Evolutionary conservation across 2,797 vertebrate species (phyloP), one percentile per base, ranked within the genome.

Genomic region (Eremophila alpestris): DNA sequence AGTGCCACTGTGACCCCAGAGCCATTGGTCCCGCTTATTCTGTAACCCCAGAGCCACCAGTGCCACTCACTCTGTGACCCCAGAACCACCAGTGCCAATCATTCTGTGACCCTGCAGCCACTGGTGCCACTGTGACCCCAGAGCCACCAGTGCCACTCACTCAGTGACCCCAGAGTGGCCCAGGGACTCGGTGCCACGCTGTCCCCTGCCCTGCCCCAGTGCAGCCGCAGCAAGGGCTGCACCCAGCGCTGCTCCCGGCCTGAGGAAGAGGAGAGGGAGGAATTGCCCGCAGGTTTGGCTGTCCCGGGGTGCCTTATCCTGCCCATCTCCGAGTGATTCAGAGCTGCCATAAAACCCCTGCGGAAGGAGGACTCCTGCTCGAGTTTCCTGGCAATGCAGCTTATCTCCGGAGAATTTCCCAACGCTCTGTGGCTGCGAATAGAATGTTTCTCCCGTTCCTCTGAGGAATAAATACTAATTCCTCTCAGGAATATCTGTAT

Each of bases 191-290:
- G 40, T 41, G 40, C 40, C 40, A 10, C 36, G 41, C 41, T 43
- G 41, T 23, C 14, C 55, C 67, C 49, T 18, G 48, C 29, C 49
- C 12, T 24, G 67, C 6, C 46, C 46, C 86, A 1, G 16, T 16
- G 41, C 14, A 43, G 32, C 21, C 8, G 4, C 49, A 7, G 65
- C 65, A 60, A 18, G 36, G n/a, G 73, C 10, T 15, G 78, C 60
- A 7, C 16, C 45, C 68, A 5, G 5, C 40, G 1, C 5, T 13
- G 43, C 0, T 43, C 32, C 48, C 3, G 2, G 29, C 70, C 34
- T 11, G 70, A n/a, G 80, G 62, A 36, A 5, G 9, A 49, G 65
- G 32, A 62, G 71, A 0, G 4, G 87, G 49, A 73, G 64, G 51
- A 52, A 51, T 36, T 9, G 0, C 59, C 80, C 1, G 4, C 52